Evolutionary conservation across 2,888 invertebrate species (phyloP).

Genomic region (Piscicola geometra): DNA sequence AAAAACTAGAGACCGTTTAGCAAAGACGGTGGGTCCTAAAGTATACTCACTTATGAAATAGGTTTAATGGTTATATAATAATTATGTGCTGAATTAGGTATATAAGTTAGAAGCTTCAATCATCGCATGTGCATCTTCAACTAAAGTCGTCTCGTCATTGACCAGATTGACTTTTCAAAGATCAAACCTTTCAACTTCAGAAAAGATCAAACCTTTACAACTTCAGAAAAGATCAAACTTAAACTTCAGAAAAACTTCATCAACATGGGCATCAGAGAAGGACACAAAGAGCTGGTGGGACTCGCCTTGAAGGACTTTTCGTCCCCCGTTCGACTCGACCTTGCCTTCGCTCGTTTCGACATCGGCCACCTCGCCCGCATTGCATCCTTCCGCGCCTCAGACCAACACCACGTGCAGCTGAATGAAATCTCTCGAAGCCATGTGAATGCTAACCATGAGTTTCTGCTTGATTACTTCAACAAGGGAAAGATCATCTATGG

Average conservation of each 20-base stretch:
- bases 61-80: too few relatives aligned
- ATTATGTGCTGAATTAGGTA: too few relatives aligned
- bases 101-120: too few relatives aligned
- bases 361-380: slow-evolving; percentile 1
- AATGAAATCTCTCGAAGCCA: not conserved
- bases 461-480: slow-evolving; percentile 35
- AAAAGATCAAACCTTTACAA: too few relatives aligned
- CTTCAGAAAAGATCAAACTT: too few relatives aligned
- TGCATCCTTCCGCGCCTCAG: not conserved
- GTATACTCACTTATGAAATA: too few relatives aligned
- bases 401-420: slow-evolving; percentile 2
- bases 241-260: not conserved
- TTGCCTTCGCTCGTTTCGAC: not conserved
- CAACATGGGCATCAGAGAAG: not conserved
- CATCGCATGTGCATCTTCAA: too few relatives aligned
- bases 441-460: slow-evolving; percentile 37
- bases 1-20: too few relatives aligned
- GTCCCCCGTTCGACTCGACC: not conserved
- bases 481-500: slow-evolving; percentile 43
- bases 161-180: too few relatives aligned
- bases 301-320: not conserved
- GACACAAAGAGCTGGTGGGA: not conserved
- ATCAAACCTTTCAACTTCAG: too few relatives aligned
- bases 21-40: too few relatives aligned
- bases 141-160: too few relatives aligned